Conservation (phyloP, 1,140 invertebrate genomes). For the Drosophila kikkawai region DNA sequence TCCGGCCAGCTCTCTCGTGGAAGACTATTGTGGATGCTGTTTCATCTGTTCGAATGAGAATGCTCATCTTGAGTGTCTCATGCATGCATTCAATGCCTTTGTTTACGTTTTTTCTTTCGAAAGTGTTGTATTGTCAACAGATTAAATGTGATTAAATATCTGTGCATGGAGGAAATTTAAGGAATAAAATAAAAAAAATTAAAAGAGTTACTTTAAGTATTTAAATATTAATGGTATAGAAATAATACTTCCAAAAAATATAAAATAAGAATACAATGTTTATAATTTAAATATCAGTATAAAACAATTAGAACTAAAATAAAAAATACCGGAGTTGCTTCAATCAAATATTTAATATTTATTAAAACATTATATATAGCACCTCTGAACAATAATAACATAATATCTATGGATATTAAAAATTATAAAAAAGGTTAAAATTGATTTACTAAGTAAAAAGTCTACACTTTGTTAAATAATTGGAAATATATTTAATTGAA, state of each 20-base stretch:
- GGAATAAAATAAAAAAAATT: not conserved
- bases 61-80: slow-evolving; percentile 15
- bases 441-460: too few species aligned
- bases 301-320: too few species aligned
- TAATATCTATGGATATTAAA: too few species aligned
- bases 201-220: rapidly evolving
- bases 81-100: slow-evolving; percentile 29
- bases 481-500: too few species aligned
- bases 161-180: not conserved
- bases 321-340: too few species aligned
- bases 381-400: too few species aligned
- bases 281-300: too few species aligned
- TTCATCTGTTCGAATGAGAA: slow-evolving; percentile 1
- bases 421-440: too few species aligned
- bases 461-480: too few species aligned
- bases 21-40: slow-evolving; percentile 20
- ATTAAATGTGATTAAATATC: slow-evolving; percentile 21
- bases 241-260: too few species aligned
- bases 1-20: slow-evolving; percentile 19
- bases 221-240: not conserved
- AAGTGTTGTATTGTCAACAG: slow-evolving; percentile 39
- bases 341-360: too few species aligned
- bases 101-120: slow-evolving; percentile 34
- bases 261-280: not conserved
- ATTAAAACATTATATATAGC: too few species aligned